These are phyloP conservation scores for Lagocephalus sceleratus DNA, from an alignment of 2,797 vertebrate species.

Conservation along the genomic window DNA sequence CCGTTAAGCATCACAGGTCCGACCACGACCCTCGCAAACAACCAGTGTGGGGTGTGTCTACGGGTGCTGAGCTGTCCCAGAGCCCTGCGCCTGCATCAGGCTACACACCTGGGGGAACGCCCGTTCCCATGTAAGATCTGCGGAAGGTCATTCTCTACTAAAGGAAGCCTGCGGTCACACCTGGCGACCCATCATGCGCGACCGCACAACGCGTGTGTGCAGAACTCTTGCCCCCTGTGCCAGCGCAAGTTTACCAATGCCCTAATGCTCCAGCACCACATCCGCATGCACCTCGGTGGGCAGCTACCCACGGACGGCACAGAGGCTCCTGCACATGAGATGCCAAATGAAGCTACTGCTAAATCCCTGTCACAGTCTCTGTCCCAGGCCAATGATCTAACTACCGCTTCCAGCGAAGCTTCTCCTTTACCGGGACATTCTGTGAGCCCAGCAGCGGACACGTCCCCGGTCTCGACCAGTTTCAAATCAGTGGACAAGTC, in stretches of 20 bases:
- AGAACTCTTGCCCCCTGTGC: conserved; percentile 89
- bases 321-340: conserved; percentile 59
- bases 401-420: conserved; percentile 35
- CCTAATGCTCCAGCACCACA: conserved; percentile 89
- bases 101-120: conserved; percentile 88
- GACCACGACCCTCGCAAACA: conserved; percentile 68
- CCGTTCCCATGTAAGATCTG: conserved; percentile 92
- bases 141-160: conserved; percentile 88
- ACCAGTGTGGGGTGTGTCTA: conserved; percentile 89
- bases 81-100: conserved; percentile 86
- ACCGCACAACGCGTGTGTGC: conserved; percentile 79
- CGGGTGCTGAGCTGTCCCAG: conserved; percentile 87
- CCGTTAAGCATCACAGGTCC: conserved; percentile 58
- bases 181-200: conserved; percentile 86
- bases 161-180: conserved; percentile 87
- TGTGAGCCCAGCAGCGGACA: conserved; percentile 33
- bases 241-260: conserved; percentile 93
- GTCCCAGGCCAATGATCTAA: conserved; percentile 43
- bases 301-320: conserved; percentile 80
- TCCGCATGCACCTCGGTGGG: conserved; percentile 90
- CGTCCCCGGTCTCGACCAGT: conserved; percentile 25
- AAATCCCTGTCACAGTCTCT: conserved; percentile 57
- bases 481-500: conserved; percentile 59
- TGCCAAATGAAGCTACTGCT: conserved; percentile 52
- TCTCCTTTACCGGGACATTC: conserved; percentile 20